These are phyloP conservation scores for Choreutis nemorana DNA, from an alignment of 2,888 invertebrate species.

Conservation along the genomic window DNA sequence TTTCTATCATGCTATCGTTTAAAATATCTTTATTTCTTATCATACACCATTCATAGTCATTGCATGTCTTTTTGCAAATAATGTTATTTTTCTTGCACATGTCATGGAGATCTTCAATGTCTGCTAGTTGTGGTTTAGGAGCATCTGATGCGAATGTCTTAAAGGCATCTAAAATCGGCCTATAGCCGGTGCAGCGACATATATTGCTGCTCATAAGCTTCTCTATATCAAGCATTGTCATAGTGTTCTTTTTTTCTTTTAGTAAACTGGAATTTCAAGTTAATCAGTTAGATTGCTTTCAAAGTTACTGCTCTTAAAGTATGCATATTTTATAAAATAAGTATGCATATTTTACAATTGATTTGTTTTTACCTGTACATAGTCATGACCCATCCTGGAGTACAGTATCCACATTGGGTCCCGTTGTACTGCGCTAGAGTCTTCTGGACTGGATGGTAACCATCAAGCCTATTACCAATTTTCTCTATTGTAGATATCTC, in stretches of 20 bases:
- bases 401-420: slow-evolving; percentile 74
- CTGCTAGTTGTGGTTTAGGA: slow-evolving; percentile 18
- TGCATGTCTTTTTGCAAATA: slow-evolving; percentile 11
- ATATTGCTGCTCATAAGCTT: slow-evolving; percentile 76
- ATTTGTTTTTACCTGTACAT: slow-evolving; percentile 39
- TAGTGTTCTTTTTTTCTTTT: not conserved
- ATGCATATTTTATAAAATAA: too few species aligned
- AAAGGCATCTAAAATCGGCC: slow-evolving; percentile 70
- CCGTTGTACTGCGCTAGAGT: slow-evolving; percentile 68
- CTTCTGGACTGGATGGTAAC: slow-evolving; percentile 71
- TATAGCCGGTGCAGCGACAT: slow-evolving; percentile 76
- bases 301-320: too few species aligned
- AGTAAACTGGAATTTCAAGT: slow-evolving; percentile 1
- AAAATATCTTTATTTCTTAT: slow-evolving; percentile 18
- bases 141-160: slow-evolving; percentile 65
- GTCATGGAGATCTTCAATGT: slow-evolving; percentile 28
- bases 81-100: slow-evolving; percentile 15
- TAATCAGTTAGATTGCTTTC: too few species aligned
- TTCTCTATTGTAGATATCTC: slow-evolving; percentile 76
- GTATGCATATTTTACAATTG: too few species aligned
- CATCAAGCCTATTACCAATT: slow-evolving; percentile 67
- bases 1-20: slow-evolving; percentile 12
- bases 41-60: slow-evolving; percentile 31
- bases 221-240: slow-evolving; percentile 67
- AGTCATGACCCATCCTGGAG: slow-evolving; percentile 38